These are phyloP conservation scores for Microcebus ravelobensis DNA, from an alignment of 2,113 vertebrate genomes.

Conservation along the genomic window DNA sequence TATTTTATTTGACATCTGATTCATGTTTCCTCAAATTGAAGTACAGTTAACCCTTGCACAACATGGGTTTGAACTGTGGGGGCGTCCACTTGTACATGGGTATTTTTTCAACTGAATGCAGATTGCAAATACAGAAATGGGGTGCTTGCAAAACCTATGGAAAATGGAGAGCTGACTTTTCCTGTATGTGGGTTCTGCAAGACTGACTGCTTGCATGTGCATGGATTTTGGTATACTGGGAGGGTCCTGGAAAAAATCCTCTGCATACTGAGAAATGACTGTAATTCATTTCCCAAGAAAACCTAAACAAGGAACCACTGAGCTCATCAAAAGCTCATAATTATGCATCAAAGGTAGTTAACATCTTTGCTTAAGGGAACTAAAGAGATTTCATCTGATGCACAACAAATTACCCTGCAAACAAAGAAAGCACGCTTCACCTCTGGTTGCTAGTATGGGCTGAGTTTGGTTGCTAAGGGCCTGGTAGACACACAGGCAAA, in stretches of 20 bases:
- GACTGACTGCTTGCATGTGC: background rate
- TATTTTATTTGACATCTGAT: background rate
- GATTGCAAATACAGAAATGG: background rate
- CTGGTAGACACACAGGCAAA: background rate
- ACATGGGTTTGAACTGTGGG: background rate
- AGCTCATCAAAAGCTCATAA: background rate
- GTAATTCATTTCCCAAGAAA: background rate
- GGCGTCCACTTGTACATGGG: background rate
- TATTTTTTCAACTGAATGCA: background rate
- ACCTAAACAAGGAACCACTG: background rate
- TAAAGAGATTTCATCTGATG: background rate
- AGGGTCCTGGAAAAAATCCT: background rate
- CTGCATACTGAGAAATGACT: background rate
- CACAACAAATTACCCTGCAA: background rate
- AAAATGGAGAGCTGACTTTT: background rate
- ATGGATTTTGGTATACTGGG: background rate
- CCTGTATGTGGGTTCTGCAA: background rate
- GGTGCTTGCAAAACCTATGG: background rate
- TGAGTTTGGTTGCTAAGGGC: background rate
- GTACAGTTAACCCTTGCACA: background rate
- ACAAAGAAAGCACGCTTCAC: background rate
- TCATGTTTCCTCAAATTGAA: constrained; percentile 36
- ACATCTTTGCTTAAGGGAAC: background rate
- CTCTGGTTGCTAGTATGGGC: background rate
- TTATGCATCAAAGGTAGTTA: background rate